Conservation (phyloP, 2,888 invertebrate genomes). For the Pyrrhia umbra region DNA sequence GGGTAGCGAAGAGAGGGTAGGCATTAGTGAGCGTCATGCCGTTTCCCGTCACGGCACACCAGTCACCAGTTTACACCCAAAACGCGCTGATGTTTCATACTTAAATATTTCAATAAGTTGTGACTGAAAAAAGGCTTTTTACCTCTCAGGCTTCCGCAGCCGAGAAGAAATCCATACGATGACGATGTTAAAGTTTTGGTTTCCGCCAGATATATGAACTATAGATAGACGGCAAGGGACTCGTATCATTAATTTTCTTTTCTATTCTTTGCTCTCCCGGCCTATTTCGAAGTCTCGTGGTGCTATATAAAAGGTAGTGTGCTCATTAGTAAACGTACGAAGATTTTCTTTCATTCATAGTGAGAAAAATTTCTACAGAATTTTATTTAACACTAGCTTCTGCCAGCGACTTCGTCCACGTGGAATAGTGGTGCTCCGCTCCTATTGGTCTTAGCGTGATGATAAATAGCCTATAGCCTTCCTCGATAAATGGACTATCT, state of each 20-base stretch:
- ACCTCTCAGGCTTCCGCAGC: background rate
- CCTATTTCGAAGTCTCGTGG: conserved; percentile 15
- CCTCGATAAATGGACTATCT: too few species aligned
- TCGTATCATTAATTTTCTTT: conserved; percentile 33
- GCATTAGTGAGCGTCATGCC: too few species aligned
- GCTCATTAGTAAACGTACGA: conserved; percentile 38
- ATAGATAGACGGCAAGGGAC: background rate
- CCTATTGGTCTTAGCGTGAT: too few species aligned
- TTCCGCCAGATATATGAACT: conserved; percentile 6
- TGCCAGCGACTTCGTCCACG: too few species aligned
- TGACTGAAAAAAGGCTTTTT: background rate
- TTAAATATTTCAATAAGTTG: background rate
- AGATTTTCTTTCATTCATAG: conserved; percentile 14
- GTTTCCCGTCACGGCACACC: too few species aligned
- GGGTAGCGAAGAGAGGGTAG: too few species aligned
- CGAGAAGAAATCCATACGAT: background rate
- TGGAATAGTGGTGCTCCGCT: too few species aligned
- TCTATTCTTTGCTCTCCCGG: background rate
- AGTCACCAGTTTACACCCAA: too few species aligned
- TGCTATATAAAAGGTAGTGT: conserved; percentile 9
- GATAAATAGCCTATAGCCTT: too few species aligned
- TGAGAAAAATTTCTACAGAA: background rate
- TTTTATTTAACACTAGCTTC: too few species aligned
- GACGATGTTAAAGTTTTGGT: conserved; percentile 6
- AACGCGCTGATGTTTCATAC: too few species aligned